Evolutionary conservation across 1,140 invertebrate genomes (phyloP).

Genomic region (Fragariocoptes setiger): DNA sequence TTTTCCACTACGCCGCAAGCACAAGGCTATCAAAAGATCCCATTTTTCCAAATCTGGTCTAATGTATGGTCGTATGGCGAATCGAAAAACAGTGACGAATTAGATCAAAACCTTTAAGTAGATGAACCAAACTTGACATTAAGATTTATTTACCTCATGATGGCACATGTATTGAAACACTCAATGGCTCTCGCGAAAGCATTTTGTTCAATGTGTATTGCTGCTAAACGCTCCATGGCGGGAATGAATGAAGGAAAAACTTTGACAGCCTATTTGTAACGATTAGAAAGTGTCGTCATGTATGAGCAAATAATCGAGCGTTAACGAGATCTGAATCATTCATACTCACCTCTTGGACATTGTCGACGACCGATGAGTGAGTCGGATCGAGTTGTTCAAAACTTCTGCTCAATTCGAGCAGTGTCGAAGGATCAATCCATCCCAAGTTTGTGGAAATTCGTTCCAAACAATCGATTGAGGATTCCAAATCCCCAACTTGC

Average conservation of each 20-base stretch:
- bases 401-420: too few relatives aligned
- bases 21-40: conserved; percentile 49
- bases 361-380: too few relatives aligned
- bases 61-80: conserved; percentile 5
- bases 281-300: too few relatives aligned
- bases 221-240: conserved; percentile 64
- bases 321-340: too few relatives aligned
- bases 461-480: too few relatives aligned
- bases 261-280: too few relatives aligned
- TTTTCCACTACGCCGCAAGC: conserved; percentile 43
- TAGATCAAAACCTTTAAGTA: neutral
- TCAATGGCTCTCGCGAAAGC: conserved; percentile 55
- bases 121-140: neutral
- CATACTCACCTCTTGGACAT: too few relatives aligned
- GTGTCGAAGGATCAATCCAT: too few relatives aligned
- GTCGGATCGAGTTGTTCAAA: too few relatives aligned
- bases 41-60: conserved; percentile 46
- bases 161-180: conserved; percentile 54
- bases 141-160: conserved; percentile 30
- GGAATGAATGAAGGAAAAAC: conserved; percentile 60
- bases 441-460: too few relatives aligned
- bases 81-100: neutral
- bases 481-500: too few relatives aligned
- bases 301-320: too few relatives aligned
- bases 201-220: conserved; percentile 63